phyloP scores from a whole-genome alignment of 37 sponge, comb jelly and placozoan genomes.

The Petrosia ficiformis region DNA sequence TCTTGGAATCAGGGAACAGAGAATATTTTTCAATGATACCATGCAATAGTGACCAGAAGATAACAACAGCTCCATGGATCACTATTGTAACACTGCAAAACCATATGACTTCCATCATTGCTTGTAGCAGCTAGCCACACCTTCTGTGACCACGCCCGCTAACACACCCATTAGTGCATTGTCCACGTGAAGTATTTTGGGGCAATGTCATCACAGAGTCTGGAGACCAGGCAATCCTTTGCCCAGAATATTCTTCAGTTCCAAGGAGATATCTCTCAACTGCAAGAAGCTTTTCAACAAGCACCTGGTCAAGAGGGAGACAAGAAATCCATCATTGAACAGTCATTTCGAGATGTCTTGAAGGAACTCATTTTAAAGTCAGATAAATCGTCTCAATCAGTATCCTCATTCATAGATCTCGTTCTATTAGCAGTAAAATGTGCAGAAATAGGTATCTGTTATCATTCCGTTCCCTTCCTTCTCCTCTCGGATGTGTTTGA shows the following conservation, averaged over 20 bases:
- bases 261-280: constrained; percentile 3
- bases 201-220: no score
- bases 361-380: constrained; percentile 17
- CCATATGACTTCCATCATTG: constrained; percentile 14
- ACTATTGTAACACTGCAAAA: constrained; percentile 8
- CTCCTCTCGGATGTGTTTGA: constrained; percentile 87
- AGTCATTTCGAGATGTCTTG: constrained; percentile 81
- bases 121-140: constrained; percentile 14
- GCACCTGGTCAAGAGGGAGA: constrained; percentile 51
- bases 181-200: no score
- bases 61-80: constrained; percentile 5
- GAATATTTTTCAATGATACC: no score
- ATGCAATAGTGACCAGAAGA: not conserved
- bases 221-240: not conserved
- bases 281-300: constrained; percentile 27
- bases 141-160: constrained; percentile 3
- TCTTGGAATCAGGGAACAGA: no score
- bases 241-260: constrained; percentile 24
- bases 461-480: constrained; percentile 81
- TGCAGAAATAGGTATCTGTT: constrained; percentile 48
- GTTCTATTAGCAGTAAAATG: constrained; percentile 42
- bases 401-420: constrained; percentile 12
- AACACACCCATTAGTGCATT: not conserved
- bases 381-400: not conserved
- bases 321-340: constrained; percentile 80